Base-by-base conservation (phyloP, 2,888 invertebrate species). In the Megalurothrips usitatus region DNA sequence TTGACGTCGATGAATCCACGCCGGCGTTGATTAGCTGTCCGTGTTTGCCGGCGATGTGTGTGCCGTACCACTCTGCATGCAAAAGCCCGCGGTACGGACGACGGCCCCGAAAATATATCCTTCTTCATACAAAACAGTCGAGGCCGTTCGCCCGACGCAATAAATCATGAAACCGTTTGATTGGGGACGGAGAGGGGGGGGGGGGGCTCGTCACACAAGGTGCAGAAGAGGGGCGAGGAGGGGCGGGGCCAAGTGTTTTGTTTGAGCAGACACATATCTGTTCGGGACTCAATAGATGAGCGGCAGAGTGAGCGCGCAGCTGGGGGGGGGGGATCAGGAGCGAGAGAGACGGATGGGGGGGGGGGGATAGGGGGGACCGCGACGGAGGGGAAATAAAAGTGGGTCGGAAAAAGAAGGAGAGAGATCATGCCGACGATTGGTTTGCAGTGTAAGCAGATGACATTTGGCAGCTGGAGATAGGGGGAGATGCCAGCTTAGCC, bases 371-470 rank as follows among this genome's bases (percentile, higher is more conserved):
- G 34, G 6, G 6, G 34, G 34, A n/a, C n/a, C n/a, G n/a, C n/a
- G n/a, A 43, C 34, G 34, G 34, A 43, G 34, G 34, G 34, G 6
- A 43, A 43, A 43, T 4, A 43, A 43, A 4, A 43, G 34, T 4
- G 6, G 34, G 34, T n/a, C n/a, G n/a, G n/a, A n/a, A n/a, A 6
- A 43, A 43, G 34, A 43, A 43, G 6, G 34, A 43, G 34, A 43
- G 34, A 6, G 34, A 43, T 43, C 34, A 43, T 43, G 34, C 34
- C 34, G 34, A 43, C 68, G 23, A 23, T 68, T 11, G 23, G 68
- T 68, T 68, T 68, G 68, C 68, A 68, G 68, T 68, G 68, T 68
- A 68, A 23, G 68, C 68, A 68, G 68, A 68, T 68, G 68, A 68
- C 68, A 68, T 68, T 68, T 68, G 68, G 68, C 68, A 68, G 68